phyloP scores from a whole-genome alignment of 2,888 invertebrate species.

The Halictus ligatus region DNA sequence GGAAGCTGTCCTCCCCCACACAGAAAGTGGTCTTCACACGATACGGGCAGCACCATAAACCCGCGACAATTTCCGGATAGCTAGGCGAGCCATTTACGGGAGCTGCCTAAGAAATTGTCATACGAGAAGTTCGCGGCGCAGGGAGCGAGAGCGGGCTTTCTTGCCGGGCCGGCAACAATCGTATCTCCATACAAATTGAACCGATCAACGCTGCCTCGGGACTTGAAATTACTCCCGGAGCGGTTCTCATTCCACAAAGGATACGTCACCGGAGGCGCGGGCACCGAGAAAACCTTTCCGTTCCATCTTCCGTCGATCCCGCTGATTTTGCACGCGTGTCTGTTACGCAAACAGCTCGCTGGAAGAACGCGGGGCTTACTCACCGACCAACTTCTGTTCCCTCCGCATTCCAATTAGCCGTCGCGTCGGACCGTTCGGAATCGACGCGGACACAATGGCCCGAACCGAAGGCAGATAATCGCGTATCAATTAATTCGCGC shows the following conservation, averaged over 20 bases:
- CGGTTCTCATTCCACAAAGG: constrained; percentile 33
- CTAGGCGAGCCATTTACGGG: constrained; percentile 46
- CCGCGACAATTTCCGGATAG: constrained; percentile 49
- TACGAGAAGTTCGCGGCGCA: constrained; percentile 40
- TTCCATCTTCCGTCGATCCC: not conserved
- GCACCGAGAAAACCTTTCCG: constrained; percentile 4
- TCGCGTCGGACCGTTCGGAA: constrained; percentile 4
- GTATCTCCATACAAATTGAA: constrained; percentile 52
- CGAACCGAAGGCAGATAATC: not conserved
- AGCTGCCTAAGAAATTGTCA: constrained; percentile 34
- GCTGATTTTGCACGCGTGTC: constrained; percentile 8
- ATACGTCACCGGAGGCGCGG: constrained; percentile 28
- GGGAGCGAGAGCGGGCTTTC: constrained; percentile 15
- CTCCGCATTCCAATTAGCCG: constrained; percentile 24
- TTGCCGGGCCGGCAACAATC: constrained; percentile 37
- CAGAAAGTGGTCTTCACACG: not conserved
- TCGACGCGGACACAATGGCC: constrained; percentile 5
- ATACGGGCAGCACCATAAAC: constrained; percentile 30
- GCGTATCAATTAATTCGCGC: constrained; percentile 60
- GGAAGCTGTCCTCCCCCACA: not conserved
- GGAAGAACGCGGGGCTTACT: constrained; percentile 8
- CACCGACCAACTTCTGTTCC: constrained; percentile 11
- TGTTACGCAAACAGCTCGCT: constrained; percentile 12
- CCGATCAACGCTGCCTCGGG: constrained; percentile 19
- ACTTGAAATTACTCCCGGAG: constrained; percentile 18